Evolutionary conservation across 2,113 vertebrate genomes (phyloP).

Genomic region (Progne subis): DNA sequence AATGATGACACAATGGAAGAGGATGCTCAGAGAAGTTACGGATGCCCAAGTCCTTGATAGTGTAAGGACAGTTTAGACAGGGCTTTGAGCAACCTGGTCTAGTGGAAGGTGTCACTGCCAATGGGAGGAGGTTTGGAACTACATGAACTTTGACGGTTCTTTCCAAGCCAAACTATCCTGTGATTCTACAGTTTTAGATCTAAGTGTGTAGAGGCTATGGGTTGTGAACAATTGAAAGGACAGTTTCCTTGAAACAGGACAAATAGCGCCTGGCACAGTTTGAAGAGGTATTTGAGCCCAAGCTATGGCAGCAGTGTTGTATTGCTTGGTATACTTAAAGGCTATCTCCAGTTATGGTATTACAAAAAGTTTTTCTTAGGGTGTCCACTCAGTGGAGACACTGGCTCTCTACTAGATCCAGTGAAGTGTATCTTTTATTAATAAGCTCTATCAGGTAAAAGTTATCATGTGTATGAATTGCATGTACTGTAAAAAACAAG

Average conservation of each 20-base stretch:
- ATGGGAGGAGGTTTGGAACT: neutral
- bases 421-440: neutral
- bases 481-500: neutral
- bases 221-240: neutral
- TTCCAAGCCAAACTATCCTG: neutral
- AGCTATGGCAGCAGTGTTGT: neutral
- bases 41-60: accelerated
- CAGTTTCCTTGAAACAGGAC: neutral
- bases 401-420: neutral
- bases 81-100: neutral
- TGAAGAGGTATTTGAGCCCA: neutral
- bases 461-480: neutral
- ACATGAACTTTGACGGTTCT: neutral
- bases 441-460: neutral
- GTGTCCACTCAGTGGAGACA: neutral
- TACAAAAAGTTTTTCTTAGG: neutral
- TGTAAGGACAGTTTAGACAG: neutral
- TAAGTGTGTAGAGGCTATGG: neutral
- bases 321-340: neutral
- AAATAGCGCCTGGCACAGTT: neutral
- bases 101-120: neutral
- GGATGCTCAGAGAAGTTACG: neutral
- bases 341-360: neutral
- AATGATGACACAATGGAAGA: neutral
- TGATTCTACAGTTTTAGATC: neutral